These are phyloP conservation scores for Macaca nemestrina DNA, from an alignment of 2,113 vertebrate species.

Conservation along the genomic window DNA sequence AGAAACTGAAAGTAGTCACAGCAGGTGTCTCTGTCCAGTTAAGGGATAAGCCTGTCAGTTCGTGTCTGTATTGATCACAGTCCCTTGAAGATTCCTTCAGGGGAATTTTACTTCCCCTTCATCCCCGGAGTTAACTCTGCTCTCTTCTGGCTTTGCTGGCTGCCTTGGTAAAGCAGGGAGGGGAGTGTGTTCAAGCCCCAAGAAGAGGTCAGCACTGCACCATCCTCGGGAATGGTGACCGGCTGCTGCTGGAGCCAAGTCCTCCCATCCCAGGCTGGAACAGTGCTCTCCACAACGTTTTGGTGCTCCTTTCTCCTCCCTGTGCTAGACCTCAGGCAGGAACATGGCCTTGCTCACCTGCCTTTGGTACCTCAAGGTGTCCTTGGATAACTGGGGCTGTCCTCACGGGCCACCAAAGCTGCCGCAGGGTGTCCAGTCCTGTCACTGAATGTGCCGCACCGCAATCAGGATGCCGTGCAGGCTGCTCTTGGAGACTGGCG, in stretches of 20 bases:
- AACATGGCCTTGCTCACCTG: neutral
- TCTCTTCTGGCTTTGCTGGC: neutral
- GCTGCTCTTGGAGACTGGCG: neutral
- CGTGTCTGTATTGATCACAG: neutral
- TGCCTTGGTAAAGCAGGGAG: neutral
- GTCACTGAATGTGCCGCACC: neutral
- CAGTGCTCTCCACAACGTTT: neutral
- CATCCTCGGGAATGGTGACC: too few species aligned
- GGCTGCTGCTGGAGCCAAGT: neutral
- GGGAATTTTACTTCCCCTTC: neutral
- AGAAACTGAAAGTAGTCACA: neutral
- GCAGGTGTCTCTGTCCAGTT: neutral
- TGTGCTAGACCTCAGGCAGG: neutral
- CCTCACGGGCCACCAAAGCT: neutral
- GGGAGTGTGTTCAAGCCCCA: neutral
- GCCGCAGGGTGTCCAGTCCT: neutral
- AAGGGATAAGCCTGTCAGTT: neutral
- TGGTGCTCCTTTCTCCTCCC: neutral
- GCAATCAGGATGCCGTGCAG: neutral
- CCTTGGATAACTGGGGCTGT: neutral
- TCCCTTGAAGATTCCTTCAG: neutral
- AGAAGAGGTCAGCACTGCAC: too few species aligned
- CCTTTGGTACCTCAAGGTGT: neutral
- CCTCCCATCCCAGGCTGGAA: neutral
- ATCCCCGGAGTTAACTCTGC: neutral